Evolutionary conservation across 2,113 vertebrate genomes (phyloP), one percentile per base, ranked within the genome.

Genomic region (Pithys albifrons): DNA sequence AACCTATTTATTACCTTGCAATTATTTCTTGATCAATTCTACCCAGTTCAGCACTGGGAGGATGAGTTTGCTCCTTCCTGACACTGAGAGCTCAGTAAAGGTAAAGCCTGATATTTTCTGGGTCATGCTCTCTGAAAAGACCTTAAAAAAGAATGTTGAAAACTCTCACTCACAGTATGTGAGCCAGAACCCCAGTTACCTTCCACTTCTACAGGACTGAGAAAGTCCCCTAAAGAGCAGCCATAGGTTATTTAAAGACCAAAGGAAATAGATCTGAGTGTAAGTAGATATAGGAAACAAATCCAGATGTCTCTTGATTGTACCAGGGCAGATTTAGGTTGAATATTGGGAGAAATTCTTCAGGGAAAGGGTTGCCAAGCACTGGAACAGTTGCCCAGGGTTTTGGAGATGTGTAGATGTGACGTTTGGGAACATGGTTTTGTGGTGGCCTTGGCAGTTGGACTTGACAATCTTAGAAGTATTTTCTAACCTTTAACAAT

Each of bases 121-220:
- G 93, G 93, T 94, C 96, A 92, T 10, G 20, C 28, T 41, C 62
- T 71, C 69, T 61, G 67, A 69, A 95, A 88, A 91, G 73, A 54
- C 41, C 52, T 74, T 39, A 3, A 59, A 78, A 39, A 20, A 59
- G 25, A 55, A 81, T 4, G 29, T 11, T 85, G 49, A 85, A 95
- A 92, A 79, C 35, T 39, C 46, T 71, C 39, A 4, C 27, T 72
- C 48, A 17, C 31, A 22, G 11, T 4, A 10, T 5, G 19, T 8
- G 8, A 91, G 23, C 48, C 85, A 88, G 64, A 58, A 80, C 43
- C 59, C 28, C 51, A 14, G 64, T 85, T 62, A 33, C 35, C 25
- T 95, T 83, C 35, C 23, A 23, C 23, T 89, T 82, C 37, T 19
- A 4, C 19, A 78, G n/a, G 57, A 13, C 52, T 23, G 52, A 85